A percentile compares a stretch with the other conserved stretches of the same genome.
These are phyloP conservation scores for Lasaia peninsularis DNA, from an alignment of 1,140 invertebrate species.

Conservation along the genomic window DNA sequence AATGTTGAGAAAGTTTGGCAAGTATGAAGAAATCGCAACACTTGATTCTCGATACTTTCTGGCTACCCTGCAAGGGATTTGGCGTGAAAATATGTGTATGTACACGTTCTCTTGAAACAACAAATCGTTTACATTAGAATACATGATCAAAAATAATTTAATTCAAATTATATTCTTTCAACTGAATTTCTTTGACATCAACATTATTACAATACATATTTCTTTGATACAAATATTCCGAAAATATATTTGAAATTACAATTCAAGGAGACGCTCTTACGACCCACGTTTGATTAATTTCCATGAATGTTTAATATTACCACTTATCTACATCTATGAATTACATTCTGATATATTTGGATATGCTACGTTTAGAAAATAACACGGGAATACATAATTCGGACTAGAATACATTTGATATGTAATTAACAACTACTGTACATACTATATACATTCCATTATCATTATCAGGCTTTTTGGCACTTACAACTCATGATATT, in stretches of 20 bases:
- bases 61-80: no score
- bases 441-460: not conserved
- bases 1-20: no score
- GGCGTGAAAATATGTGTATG: no score
- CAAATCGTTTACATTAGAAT: no score
- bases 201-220: no score
- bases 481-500: not conserved
- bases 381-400: conserved; percentile 20
- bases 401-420: conserved; percentile 45
- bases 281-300: not conserved
- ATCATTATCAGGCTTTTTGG: not conserved
- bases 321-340: not conserved
- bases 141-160: no score
- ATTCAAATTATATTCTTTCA: no score
- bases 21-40: no score
- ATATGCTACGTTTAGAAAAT: conserved; percentile 7
- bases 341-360: not conserved
- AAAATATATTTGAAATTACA: not conserved
- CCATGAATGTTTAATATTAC: not conserved
- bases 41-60: no score
- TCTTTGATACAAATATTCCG: not conserved
- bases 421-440: conserved; percentile 33
- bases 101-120: no score
- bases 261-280: not conserved
- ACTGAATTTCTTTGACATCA: no score